A percentile compares a stretch with the other conserved stretches of the same genome.
Evolutionary conservation across 2,113 vertebrate genomes (phyloP).

Genomic region (Sylvietta virens): DNA sequence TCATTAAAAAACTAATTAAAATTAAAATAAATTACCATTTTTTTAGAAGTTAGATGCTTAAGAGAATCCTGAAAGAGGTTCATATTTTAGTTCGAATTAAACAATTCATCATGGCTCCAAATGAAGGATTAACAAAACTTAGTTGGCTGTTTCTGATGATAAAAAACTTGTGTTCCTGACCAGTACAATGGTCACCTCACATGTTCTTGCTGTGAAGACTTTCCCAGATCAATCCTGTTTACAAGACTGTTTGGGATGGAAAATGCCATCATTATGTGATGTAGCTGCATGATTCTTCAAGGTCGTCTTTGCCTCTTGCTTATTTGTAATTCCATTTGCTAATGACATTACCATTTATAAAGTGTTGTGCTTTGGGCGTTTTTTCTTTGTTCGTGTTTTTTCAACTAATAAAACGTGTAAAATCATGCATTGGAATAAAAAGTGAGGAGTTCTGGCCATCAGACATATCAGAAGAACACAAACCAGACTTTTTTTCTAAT

Average conservation of each 20-base stretch:
- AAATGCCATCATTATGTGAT: neutral
- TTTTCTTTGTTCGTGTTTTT: neutral
- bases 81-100: neutral
- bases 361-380: neutral
- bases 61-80: neutral
- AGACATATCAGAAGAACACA: neutral
- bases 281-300: neutral
- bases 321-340: neutral
- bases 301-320: neutral
- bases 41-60: conserved; percentile 39
- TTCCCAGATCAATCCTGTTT: neutral
- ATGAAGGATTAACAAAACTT: neutral
- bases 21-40: conserved; percentile 53
- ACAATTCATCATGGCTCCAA: neutral
- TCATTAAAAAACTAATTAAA: conserved; percentile 53
- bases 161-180: neutral
- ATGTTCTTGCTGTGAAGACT: neutral
- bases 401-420: neutral
- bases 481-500: neutral
- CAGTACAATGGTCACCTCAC: neutral
- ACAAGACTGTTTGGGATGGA: neutral
- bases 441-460: neutral
- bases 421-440: neutral
- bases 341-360: neutral
- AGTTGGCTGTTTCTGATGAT: neutral